Conservation (phyloP, 2,797 vertebrate species). For the Anolis apletophallus region DNA sequence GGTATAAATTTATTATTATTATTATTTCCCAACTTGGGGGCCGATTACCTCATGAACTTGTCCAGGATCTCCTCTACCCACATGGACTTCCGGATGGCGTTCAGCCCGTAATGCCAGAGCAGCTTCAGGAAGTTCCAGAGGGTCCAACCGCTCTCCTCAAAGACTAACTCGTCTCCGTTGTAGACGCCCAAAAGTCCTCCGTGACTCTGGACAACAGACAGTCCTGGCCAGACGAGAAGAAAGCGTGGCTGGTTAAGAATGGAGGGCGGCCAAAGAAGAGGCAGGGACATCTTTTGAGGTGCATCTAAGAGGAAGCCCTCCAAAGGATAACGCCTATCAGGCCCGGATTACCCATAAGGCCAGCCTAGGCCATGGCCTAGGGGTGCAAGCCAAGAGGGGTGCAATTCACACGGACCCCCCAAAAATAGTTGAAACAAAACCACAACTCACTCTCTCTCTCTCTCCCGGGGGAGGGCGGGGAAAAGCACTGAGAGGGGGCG, state of each 20-base stretch:
- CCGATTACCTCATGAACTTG: constrained; percentile 91
- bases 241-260: constrained; percentile 4
- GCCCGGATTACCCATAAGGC: too few relatives aligned
- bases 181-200: constrained; percentile 84
- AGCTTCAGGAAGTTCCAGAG: constrained; percentile 87
- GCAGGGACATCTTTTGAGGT: neutral
- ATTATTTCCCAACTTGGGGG: too few relatives aligned
- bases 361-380: too few relatives aligned
- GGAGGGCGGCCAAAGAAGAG: neutral
- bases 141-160: constrained; percentile 93
- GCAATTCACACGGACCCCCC: too few relatives aligned
- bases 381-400: too few relatives aligned
- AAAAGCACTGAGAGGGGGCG: too few relatives aligned
- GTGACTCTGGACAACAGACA: constrained; percentile 64
- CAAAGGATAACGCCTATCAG: too few relatives aligned
- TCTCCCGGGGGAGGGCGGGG: too few relatives aligned
- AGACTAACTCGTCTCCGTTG: constrained; percentile 88
- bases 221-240: constrained; percentile 61
- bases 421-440: too few relatives aligned
- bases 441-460: too few relatives aligned
- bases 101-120: constrained; percentile 91
- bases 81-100: constrained; percentile 89
- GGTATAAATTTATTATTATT: too few relatives aligned
- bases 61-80: constrained; percentile 93
- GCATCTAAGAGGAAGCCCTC: too few relatives aligned